These are phyloP conservation scores for Pelosia muscerda DNA, from an alignment of 2,888 invertebrate genomes.

Conservation along the genomic window DNA sequence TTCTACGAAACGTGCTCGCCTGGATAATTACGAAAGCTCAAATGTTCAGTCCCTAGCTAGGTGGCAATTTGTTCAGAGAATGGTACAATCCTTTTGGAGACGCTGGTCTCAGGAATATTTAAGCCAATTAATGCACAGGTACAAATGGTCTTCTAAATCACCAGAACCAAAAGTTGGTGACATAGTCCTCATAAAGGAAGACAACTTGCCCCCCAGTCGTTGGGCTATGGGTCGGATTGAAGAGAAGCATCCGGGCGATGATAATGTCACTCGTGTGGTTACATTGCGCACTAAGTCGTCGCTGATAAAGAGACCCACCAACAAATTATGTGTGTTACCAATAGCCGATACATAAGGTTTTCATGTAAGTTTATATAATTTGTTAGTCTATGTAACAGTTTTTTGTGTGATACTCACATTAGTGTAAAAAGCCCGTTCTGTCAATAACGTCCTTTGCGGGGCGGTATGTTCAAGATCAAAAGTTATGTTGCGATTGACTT, in stretches of 20 bases:
- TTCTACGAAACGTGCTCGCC: too few species aligned
- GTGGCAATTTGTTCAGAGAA: background rate
- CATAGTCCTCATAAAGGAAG: background rate
- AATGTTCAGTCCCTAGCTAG: background rate
- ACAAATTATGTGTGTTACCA: background rate
- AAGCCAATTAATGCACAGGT: background rate
- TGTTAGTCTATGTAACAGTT: too few species aligned
- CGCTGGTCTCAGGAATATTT: background rate
- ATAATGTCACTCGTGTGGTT: background rate
- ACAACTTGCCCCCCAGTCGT: background rate
- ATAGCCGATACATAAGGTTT: too few species aligned
- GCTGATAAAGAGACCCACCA: background rate
- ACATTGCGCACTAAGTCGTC: background rate
- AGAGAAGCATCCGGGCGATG: background rate
- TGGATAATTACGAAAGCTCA: background rate
- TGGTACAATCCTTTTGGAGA: background rate
- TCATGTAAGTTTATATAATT: too few species aligned
- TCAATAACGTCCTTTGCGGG: too few species aligned
- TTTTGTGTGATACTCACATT: too few species aligned
- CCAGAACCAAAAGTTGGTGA: background rate
- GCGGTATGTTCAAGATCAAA: too few species aligned
- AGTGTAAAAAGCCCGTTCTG: too few species aligned
- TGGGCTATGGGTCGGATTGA: background rate
- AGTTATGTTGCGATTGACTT: too few species aligned
- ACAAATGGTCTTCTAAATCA: background rate